A percentile compares a stretch with the other conserved stretches of the same genome.
These are phyloP conservation scores for Bujurquina vittata DNA, from an alignment of 2,113 vertebrate species.

Conservation along the genomic window DNA sequence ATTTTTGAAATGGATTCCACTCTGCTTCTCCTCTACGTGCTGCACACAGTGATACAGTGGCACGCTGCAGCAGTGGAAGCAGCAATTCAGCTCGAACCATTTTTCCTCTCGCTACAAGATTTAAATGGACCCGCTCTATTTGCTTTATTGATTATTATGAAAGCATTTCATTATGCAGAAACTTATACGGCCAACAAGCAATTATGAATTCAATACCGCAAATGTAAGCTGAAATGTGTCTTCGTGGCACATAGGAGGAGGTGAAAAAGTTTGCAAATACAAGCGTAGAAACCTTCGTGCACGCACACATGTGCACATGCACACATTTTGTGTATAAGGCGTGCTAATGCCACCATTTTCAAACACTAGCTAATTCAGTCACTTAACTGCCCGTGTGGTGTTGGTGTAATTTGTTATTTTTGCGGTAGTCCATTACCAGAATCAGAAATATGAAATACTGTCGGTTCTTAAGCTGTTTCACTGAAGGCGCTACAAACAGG, in stretches of 20 bases:
- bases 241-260: constrained; percentile 51
- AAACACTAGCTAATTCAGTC: constrained; percentile 71
- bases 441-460: constrained; percentile 73
- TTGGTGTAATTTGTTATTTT: constrained; percentile 71
- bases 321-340: constrained; percentile 23
- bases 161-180: constrained; percentile 77
- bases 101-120: constrained; percentile 68
- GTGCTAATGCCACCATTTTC: constrained; percentile 52
- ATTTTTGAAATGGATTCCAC: constrained; percentile 66
- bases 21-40: constrained; percentile 34
- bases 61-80: constrained; percentile 49
- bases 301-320: constrained; percentile 12
- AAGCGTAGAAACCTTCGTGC: neutral
- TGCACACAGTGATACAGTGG: constrained; percentile 29
- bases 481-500: constrained; percentile 5
- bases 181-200: constrained; percentile 76
- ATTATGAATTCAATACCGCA: constrained; percentile 77
- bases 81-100: constrained; percentile 59
- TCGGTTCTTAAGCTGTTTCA: constrained; percentile 50
- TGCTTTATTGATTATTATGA: constrained; percentile 80
- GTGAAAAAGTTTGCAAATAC: constrained; percentile 57
- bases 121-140: constrained; percentile 76
- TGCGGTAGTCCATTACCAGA: constrained; percentile 71
- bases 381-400: constrained; percentile 51
- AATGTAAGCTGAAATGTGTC: constrained; percentile 76